Base-by-base conservation (phyloP, 2,797 vertebrate species). In the Emydoidea blandingii region DNA sequence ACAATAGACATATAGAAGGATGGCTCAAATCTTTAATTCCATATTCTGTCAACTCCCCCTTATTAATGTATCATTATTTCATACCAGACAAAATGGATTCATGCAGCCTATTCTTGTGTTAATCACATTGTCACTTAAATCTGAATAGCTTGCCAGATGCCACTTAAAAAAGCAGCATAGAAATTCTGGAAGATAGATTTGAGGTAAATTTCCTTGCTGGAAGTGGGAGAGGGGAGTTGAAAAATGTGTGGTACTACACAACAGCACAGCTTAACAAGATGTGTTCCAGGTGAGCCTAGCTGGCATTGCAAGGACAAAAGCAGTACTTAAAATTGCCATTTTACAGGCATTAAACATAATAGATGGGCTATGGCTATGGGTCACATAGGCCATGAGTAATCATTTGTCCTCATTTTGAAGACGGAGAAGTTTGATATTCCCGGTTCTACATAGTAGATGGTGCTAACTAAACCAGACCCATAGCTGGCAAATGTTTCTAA, bases 71-170 rank as follows among this genome's bases (percentile, higher is more conserved):
- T 37, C 80, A 4, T 37, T 92, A 83, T 92, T 93, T 84, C 56
- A 49, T 8, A 4, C 84, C 91, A 92, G 89, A 86, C 87, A 82
- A 95, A 25, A 79, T 3, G 62, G 91, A 92, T 86, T 65, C 86
- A 76, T 1, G 1, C 85, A 0, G 1, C 83, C 93, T 9, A n/a
- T 87, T 95, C 93, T 94, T 65, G 92, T 92, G 92, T 94, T 92
- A 94, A 96, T 96, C 97, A 94, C 92, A 91, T 3, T 83, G 94
- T 95, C 85, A 50, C 96, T 95, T 87, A 47, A 96, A 95, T 81
- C 89, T 14, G 29, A 4, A 90, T 85, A 52, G 95, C 89, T 87
- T 62, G 91, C 59, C 52, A 0, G 53, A 29, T 86, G 95, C 96
- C 94, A 56, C 96, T 85, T 91, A 59, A 91, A 94, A 87, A 89